Base-by-base conservation (phyloP, 2,113 vertebrate species). In the Calypte anna region DNA sequence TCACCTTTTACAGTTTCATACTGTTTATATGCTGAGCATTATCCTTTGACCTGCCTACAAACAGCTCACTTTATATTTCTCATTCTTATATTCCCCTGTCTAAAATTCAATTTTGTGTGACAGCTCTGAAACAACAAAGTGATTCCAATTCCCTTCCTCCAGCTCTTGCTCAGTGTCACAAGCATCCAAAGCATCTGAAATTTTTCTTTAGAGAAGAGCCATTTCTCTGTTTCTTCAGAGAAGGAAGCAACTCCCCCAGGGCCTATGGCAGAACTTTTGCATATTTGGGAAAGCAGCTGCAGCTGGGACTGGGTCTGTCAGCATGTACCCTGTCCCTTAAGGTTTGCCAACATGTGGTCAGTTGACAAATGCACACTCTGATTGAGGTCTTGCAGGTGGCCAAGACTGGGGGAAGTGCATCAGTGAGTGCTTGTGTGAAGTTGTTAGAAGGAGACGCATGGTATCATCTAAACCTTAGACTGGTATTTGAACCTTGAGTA, bases 71-170 rank as follows among this genome's bases (percentile, higher is more conserved):
- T 87, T 25, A 72, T 80, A 59, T 81, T 92, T 79, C 50, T 54
- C 1, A 0, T 82, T 72, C 54, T 69, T 86, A 82, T 93, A 54
- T 78, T 91, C 28, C 14, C 30, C 31, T 84, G 76, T 64, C 46
- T 86, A 70, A 93, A 86, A 81, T 76, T 88, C 66, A 85, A 36
- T 61, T 90, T 85, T 53, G 10, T 66, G 23, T 91, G 82, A 93
- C 75, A 69, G 58, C 70, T 76, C 58, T 79, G 44, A 82, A 73
- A 58, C 27, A 27, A 50, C 36, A 38, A 69, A 81, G 30, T 82
- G 53, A 66, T 64, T 79, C 70, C 69, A 76, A 87, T 87, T 79
- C 53, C 20, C 30, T 85, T 75, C 23, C 30, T 79, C 44, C 33
- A 58, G 40, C n/a, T 96, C 70, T 82, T 73, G 17, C 43, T 90